Base-by-base conservation (phyloP, 2,113 vertebrate species). In the Rostratula benghalensis region DNA sequence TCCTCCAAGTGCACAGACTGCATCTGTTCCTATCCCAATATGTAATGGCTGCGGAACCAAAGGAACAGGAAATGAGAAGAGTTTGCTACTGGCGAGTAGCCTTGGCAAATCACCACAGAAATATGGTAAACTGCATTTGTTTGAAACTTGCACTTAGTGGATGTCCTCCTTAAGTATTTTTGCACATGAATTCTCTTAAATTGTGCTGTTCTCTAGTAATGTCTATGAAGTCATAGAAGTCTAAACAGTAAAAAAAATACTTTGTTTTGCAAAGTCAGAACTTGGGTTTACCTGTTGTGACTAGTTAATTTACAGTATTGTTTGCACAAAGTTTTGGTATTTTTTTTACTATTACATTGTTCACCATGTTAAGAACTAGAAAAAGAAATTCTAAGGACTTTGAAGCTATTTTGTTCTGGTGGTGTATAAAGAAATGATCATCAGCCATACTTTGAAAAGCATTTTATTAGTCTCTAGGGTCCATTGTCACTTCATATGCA, bases 1-100 rank as follows among this genome's bases (percentile, higher is more conserved):
- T 92, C 98, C 98, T 95, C 98, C 98, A 63, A 96, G 91, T 89
- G 91, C 98, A 65, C 98, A 98, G 64, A 97, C 98, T 54, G 97
- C 98, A 85, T 97, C 99, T 69, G 80, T 98, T 68, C 96, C 98
- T 48, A 89, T 98, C 84, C 99, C 99, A 30, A 82, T 99, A 88
- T 99, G 99, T 96, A 99, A 99, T 89, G 99, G 99, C 97, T 99
- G 99, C 94, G 98, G 99, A 94, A 98, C 98, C 89, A 97, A 98
- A 95, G 98, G 98, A 94, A 87, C 98, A 48, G 97, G 98, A n/a
- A 98, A 98, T 21, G 99, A 99, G 89, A 97, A 98, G 80, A 89
- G 98, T 61, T 94, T 98, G 91, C 96, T 98, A 39, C 87, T 99
- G 97, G 96, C 98, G 2, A 97, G 97, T 91, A 98, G 95, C 97